These are phyloP conservation scores for Petrocephalus zakoni DNA, from an alignment of 2,113 vertebrate genomes.

Conservation along the genomic window DNA sequence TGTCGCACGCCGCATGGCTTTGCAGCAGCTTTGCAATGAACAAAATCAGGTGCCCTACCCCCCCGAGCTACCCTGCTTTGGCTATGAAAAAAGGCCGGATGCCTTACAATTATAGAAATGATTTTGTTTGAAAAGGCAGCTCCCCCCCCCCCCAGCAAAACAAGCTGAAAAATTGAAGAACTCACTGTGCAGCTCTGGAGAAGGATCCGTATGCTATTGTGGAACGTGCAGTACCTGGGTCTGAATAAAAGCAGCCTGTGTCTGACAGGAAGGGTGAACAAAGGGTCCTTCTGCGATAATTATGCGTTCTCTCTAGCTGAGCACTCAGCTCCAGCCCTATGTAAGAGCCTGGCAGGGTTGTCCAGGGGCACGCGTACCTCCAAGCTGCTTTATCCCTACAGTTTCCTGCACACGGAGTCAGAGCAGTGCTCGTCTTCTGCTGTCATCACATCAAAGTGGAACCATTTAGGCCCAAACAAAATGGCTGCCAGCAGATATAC, in stretches of 20 bases:
- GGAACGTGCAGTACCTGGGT: neutral
- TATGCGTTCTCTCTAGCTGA: conserved; percentile 29
- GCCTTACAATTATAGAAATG: neutral
- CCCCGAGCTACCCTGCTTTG: neutral
- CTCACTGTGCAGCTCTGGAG: neutral
- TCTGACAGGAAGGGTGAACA: conserved; percentile 10
- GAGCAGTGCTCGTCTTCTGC: neutral
- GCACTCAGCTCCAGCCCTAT: conserved; percentile 33
- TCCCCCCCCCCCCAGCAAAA: too few species aligned
- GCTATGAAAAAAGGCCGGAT: neutral
- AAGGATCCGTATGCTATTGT: neutral
- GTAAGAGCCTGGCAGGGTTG: neutral
- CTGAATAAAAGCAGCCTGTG: conserved; percentile 6
- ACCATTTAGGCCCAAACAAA: neutral
- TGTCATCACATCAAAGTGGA: conserved; percentile 13
- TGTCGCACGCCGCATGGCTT: neutral
- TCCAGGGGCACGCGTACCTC: neutral
- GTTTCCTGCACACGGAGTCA: neutral
- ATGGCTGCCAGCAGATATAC: neutral
- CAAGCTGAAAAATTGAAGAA: neutral
- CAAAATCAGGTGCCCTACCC: neutral
- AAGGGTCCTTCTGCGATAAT: conserved; percentile 32
- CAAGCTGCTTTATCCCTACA: neutral
- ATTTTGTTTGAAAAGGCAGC: neutral
- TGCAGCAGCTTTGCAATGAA: neutral